Conservation (phyloP, 1,140 invertebrate genomes). For the Gyrodactylus salaris region DNA sequence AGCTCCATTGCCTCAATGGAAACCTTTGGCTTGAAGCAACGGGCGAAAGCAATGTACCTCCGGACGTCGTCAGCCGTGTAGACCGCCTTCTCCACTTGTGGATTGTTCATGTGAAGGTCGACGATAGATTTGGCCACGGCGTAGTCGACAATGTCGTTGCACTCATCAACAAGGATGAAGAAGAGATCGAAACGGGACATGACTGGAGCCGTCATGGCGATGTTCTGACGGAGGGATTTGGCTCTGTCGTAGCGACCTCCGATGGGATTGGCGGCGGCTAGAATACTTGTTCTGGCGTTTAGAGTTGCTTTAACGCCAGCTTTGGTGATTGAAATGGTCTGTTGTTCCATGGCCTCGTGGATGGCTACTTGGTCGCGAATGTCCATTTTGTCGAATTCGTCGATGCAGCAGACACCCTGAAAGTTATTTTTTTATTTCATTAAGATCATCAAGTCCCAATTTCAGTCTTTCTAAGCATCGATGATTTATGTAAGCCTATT, state of each 20-base stretch:
- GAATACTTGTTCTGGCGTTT: slow-evolving; percentile 79
- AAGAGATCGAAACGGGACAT: slow-evolving; percentile 98
- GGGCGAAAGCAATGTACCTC: slow-evolving; percentile 71
- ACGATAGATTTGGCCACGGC: slow-evolving; percentile 79
- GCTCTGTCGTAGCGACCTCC: slow-evolving; percentile 68
- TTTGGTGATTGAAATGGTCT: slow-evolving; percentile 92
- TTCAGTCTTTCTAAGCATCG: no score
- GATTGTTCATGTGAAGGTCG: slow-evolving; percentile 51
- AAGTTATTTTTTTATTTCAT: no score
- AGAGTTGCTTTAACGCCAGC: slow-evolving; percentile 77
- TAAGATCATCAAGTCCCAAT: no score
- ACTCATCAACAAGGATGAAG: slow-evolving; percentile 81
- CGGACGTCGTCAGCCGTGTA: slow-evolving; percentile 28
- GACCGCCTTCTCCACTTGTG: slow-evolving; percentile 27
- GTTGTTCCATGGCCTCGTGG: slow-evolving; percentile 99
- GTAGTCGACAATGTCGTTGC: slow-evolving; percentile 63
- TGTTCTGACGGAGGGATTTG: slow-evolving; percentile 74
- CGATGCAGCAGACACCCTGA: slow-evolving; percentile 78
- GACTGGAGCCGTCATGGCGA: slow-evolving; percentile 63
- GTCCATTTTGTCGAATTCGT: slow-evolving; percentile 99
- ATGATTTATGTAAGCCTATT: no score
- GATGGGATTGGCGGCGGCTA: slow-evolving; percentile 88
- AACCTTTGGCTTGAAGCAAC: slow-evolving; percentile 72
- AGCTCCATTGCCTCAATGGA: slow-evolving; percentile 30
- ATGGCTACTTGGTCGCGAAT: slow-evolving; percentile 80